Evolutionary conservation across 2,113 vertebrate species (phyloP).

Genomic region (Heterotilapia buettikoferi): DNA sequence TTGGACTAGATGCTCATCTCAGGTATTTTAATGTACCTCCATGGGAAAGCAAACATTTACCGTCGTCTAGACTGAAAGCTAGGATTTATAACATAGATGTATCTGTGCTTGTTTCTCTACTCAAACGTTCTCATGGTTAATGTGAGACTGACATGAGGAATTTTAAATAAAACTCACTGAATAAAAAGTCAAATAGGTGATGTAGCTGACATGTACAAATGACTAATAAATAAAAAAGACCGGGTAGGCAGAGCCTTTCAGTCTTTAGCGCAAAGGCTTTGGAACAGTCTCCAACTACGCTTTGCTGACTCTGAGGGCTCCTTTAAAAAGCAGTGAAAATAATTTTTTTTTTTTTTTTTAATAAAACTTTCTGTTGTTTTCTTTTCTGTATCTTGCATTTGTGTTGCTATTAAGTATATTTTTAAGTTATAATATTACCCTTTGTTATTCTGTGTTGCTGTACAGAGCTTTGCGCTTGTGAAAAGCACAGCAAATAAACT

Average conservation of each 20-base stretch:
- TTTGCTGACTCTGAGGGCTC: background rate
- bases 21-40: background rate
- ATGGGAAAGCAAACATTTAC: background rate
- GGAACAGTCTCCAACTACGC: background rate
- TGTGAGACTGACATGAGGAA: background rate
- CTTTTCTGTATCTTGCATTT: background rate
- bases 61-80: background rate
- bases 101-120: background rate
- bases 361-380: background rate
- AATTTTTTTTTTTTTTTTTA: fast-evolving
- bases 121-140: background rate
- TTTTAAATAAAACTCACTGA: background rate
- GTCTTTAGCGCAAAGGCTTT: background rate
- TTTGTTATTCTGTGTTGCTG: background rate
- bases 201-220: background rate
- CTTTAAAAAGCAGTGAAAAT: background rate
- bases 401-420: background rate
- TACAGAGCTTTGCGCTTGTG: background rate
- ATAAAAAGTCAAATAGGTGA: background rate
- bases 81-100: background rate
- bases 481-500: background rate
- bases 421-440: background rate
- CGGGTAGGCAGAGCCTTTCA: fast-evolving
- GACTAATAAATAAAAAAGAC: background rate
- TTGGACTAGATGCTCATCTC: background rate